Conservation (phyloP, 2,888 invertebrate species). For the Nemotelus nigrinus region DNA sequence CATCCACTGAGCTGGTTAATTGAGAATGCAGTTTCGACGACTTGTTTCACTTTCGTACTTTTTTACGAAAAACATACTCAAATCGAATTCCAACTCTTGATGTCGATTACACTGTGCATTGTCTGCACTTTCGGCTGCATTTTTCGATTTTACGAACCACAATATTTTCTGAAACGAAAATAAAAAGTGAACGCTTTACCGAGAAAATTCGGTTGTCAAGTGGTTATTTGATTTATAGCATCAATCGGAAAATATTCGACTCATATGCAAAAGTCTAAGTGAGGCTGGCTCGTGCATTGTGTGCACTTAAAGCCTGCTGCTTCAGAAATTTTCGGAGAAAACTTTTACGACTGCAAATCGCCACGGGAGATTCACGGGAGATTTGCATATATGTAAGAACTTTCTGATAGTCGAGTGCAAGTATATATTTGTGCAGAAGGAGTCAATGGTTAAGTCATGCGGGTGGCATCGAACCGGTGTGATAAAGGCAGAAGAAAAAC, state of each 20-base stretch:
- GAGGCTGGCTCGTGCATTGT: neutral
- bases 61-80: neutral
- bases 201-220: constrained; percentile 3
- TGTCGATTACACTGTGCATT: neutral
- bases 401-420: neutral
- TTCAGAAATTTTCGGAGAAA: neutral
- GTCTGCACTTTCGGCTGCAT: neutral
- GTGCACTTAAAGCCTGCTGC: neutral
- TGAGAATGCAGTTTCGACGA: constrained; percentile 14
- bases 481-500: constrained; percentile 7
- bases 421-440: constrained; percentile 10
- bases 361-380: too few relatives aligned
- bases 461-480: neutral
- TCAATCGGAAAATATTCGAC: constrained; percentile 2
- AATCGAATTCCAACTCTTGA: neutral
- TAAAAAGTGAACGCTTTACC: neutral
- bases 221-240: constrained; percentile 15
- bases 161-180: neutral
- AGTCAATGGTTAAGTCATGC: neutral
- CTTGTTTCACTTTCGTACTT: neutral
- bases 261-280: constrained; percentile 31
- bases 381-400: too few relatives aligned
- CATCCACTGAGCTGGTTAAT: too few relatives aligned
- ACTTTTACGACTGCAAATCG: constrained; percentile 2
- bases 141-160: neutral